These are phyloP conservation scores for Tethea ocularis DNA, from an alignment of 2,888 invertebrate species.

Conservation along the genomic window DNA sequence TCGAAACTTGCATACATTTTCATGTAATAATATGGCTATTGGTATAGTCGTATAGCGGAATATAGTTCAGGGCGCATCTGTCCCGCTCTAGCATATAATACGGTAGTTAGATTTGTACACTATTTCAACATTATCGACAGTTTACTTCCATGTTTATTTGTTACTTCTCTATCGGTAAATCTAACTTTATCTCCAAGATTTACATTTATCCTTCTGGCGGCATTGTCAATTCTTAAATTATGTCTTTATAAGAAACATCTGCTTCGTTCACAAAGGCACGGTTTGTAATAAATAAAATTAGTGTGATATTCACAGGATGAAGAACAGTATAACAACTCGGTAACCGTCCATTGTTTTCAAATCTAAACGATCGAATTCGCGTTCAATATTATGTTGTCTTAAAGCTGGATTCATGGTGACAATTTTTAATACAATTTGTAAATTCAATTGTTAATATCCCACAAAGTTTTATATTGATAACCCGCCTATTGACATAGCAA, in stretches of 20 bases:
- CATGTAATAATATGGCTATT: conserved; percentile 11
- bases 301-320: conserved; percentile 16
- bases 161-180: neutral
- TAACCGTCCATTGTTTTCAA: conserved; percentile 62
- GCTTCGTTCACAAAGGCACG: conserved; percentile 12
- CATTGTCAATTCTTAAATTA: conserved; percentile 51
- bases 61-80: conserved; percentile 45
- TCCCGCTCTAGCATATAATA: conserved; percentile 63
- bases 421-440: conserved; percentile 41
- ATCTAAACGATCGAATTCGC: conserved; percentile 28
- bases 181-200: conserved; percentile 29
- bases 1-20: conserved; percentile 24
- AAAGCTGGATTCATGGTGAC: conserved; percentile 25
- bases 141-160: neutral
- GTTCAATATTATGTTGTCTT: conserved; percentile 33
- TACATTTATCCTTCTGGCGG: conserved; percentile 30
- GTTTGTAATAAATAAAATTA: conserved; percentile 10
- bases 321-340: conserved; percentile 45
- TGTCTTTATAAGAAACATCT: conserved; percentile 21
- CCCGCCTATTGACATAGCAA: conserved; percentile 84
- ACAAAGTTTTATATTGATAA: conserved; percentile 71
- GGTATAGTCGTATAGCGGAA: neutral
- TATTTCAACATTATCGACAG: conserved; percentile 43
- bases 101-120: conserved; percentile 59
- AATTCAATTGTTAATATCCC: conserved; percentile 65